Evolutionary conservation across 2,797 vertebrate species (phyloP), one percentile per base, ranked within the genome.

Genomic region (Microtus agrestis): DNA sequence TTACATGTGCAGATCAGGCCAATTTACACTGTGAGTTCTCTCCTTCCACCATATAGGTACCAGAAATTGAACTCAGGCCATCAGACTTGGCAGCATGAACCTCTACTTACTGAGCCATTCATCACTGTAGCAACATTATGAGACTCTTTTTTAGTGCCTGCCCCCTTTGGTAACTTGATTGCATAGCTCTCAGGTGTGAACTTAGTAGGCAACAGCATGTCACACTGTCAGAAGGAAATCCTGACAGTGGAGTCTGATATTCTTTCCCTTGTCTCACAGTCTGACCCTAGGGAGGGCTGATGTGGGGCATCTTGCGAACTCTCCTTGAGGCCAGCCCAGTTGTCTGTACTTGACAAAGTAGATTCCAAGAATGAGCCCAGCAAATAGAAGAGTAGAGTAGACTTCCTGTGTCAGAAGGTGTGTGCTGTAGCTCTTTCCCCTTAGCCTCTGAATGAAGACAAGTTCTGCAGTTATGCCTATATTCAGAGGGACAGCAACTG

Each of bases 361-460:
- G 27, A 87, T 91, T 94, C 86, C 21, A 86, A 93, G 61, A 76
- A 54, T 86, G 84, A 88, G 1, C 63, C 48, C 84, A 94, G n/a
- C 87, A 95, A 56, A 81, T 77, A 56, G 17, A 89, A 63, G 91
- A 78, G 48, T 61, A 88, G 40, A 93, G 37, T 71, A n/a, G 67
- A 4, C 14, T 25, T 86, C 2, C 21, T 17, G 37, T 67, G 59
- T 95, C 6, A 6, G 73, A 90, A 95, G 63, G 43, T 76, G 3
- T 65, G 23, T 48, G 69, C 17, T 76, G 23, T 19, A 27, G 91
- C 34, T 82, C 43, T 96, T 87, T 94, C 27, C 56, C 43, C n/a
- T 21, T 67, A 84, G 40, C 93, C 51, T 95, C 43, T 79, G 51
- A 51, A 46, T 81, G 56, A 86, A 92, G 96, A 84, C 67, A 77